phyloP scores from a whole-genome alignment of 92 coral and sea anemone species.

The Scolanthus callimorphus region DNA sequence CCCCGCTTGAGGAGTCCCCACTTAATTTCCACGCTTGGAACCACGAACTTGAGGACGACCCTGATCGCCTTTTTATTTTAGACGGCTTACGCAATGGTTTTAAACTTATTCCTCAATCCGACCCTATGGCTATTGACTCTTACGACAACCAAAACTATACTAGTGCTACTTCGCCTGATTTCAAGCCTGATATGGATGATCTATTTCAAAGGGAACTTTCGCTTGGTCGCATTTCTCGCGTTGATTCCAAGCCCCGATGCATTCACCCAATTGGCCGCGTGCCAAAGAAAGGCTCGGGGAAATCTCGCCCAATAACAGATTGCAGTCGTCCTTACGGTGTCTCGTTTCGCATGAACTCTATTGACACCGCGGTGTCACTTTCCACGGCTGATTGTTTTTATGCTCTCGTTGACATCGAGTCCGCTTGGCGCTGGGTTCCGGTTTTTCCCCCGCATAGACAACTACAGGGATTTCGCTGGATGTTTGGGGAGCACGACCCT shows the following conservation, averaged over 20 bases:
- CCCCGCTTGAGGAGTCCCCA: constrained; percentile 11
- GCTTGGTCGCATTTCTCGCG: constrained; percentile 4
- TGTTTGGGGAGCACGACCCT: no score
- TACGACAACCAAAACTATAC: constrained; percentile 2
- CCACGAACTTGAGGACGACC: constrained; percentile 1
- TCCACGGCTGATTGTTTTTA: neutral
- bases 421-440: constrained; percentile 17
- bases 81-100: constrained; percentile 4
- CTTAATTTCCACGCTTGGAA: constrained; percentile 34
- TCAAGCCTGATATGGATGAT: constrained; percentile 17
- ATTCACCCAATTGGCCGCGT: constrained; percentile 17
- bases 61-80: constrained; percentile 1
- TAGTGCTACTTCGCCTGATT: constrained; percentile 13
- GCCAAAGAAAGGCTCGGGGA: constrained; percentile 15
- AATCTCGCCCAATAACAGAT: constrained; percentile 18
- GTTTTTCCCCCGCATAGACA: no score
- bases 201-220: neutral
- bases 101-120: constrained; percentile 2
- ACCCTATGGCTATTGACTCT: neutral
- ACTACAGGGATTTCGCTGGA: no score
- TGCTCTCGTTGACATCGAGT: constrained; percentile 12
- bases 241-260: neutral
- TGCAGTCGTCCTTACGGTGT: constrained; percentile 11
- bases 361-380: constrained; percentile 8
- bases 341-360: constrained; percentile 7